phyloP scores from a whole-genome alignment of 2,113 vertebrate species.

The Emydocephalus ijimae region DNA sequence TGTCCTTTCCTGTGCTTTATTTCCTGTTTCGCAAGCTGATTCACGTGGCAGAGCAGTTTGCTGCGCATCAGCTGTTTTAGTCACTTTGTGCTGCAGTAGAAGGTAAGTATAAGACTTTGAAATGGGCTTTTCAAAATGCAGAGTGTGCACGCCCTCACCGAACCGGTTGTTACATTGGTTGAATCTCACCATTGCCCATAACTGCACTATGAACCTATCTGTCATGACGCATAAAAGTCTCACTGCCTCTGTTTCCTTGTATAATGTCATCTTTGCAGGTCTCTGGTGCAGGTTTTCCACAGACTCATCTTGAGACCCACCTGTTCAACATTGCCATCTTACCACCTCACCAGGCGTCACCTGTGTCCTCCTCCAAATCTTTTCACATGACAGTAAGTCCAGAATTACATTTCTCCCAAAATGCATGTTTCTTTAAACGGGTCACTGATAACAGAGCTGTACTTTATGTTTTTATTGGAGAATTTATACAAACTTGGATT shows the following conservation, averaged over 20 bases:
- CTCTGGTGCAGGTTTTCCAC: conserved; percentile 66
- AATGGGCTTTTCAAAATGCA: too few relatives aligned
- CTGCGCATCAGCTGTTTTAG: too few relatives aligned
- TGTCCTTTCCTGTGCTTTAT: too few relatives aligned
- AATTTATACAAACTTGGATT: neutral
- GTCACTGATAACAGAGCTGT: neutral
- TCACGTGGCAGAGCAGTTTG: too few relatives aligned
- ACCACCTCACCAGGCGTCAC: conserved; percentile 74
- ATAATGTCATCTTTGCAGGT: conserved; percentile 69
- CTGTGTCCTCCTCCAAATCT: conserved; percentile 75
- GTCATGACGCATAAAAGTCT: neutral
- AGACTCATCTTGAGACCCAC: conserved; percentile 70
- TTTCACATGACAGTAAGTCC: conserved; percentile 88
- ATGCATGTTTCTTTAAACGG: too few relatives aligned
- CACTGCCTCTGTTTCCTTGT: neutral
- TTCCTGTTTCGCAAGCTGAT: too few relatives aligned
- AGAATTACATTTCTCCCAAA: accelerated
- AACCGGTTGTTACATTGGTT: too few relatives aligned
- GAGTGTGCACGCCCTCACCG: too few relatives aligned
- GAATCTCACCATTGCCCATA: too few relatives aligned
- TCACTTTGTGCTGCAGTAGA: too few relatives aligned
- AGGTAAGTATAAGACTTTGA: too few relatives aligned
- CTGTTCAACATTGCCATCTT: conserved; percentile 86
- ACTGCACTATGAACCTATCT: neutral
- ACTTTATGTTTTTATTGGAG: conserved; percentile 18